Base-by-base conservation (phyloP, 2,888 invertebrate genomes). In the Therioaphis trifolii region DNA sequence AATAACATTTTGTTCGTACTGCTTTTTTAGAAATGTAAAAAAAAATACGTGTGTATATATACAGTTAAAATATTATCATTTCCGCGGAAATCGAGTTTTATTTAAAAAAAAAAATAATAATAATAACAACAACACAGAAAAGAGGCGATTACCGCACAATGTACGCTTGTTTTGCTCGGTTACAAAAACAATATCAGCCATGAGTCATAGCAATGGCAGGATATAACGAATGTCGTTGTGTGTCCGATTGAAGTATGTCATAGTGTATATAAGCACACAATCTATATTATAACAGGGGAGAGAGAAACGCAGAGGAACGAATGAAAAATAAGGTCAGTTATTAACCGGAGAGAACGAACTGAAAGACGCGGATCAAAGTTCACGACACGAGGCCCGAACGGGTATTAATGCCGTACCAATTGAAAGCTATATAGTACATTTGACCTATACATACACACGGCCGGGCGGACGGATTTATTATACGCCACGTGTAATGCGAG, bases 301-400 rank as follows among this genome's bases (percentile, higher is more conserved):
- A 63, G 35, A n/a, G 35, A 15, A 11, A 14, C 2, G 21, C n/a
- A 18, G n/a, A 27, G n/a, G 11, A 14, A n/a, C 1, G 12, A 24
- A 52, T 3, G n/a, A n/a, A 72, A 71, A 72, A 72, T 72, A 72
- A 72, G 72, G 72, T 72, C 72, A 55, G 35, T 40, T 55, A 74
- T 74, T 55, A 74, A 74, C 74, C 15, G 55, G 74, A 74, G 35
- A 24, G 35, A 61, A 75, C 14, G 61, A 61, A 27, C 35, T 35
- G 58, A 75, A 61, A 75, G 61, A 75, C 58, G 58, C 46, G 63
- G 63, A 76, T 76, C 76, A 76, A 76, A 76, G 76, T 76, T 76
- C 76, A 76, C 75, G 75, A 75, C 75, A 75, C 63, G 76, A 40
- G 46, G 76, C 27, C 29, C 11, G 55, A 63, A 76, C 61, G 63